phyloP scores from a whole-genome alignment of 92 coral and sea anemone genomes.

The Siderastrea siderea region DNA sequence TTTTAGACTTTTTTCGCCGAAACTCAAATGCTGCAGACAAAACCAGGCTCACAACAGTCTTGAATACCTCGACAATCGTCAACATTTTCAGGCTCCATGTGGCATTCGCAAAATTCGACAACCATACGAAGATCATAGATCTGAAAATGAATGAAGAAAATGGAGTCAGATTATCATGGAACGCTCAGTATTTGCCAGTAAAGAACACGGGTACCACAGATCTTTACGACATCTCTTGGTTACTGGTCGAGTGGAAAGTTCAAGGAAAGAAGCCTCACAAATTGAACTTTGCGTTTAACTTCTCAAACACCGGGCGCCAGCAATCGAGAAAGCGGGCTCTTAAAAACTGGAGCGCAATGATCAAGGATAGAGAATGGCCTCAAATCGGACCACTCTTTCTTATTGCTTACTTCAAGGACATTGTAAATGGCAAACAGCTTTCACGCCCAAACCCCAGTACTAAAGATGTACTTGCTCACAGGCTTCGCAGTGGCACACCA shows the following conservation, averaged over 20 bases:
- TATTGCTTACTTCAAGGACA: neutral
- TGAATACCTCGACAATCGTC: neutral
- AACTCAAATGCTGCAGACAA: neutral
- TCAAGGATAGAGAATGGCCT: neutral
- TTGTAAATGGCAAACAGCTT: neutral
- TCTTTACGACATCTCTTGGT: neutral
- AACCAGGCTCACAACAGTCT: neutral
- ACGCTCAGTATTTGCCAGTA: neutral
- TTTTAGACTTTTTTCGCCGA: conserved; percentile 19
- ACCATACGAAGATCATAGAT: neutral
- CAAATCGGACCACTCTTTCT: conserved; percentile 9
- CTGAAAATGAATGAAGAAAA: neutral
- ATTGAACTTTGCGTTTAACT: conserved; percentile 1
- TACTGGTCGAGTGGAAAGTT: conserved; percentile 8
- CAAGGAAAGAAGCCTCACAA: neutral
- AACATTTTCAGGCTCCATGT: neutral
- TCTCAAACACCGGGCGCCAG: neutral
- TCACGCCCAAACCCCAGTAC: neutral
- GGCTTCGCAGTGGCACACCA: neutral
- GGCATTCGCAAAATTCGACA: neutral
- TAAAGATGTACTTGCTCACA: neutral
- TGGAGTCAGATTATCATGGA: neutral
- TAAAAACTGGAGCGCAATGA: neutral
- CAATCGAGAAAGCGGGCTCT: neutral
- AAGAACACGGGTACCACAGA: neutral